These are phyloP conservation scores for Hippocampus guttulatus DNA, from an alignment of 2,113 vertebrate genomes.

Conservation along the genomic window DNA sequence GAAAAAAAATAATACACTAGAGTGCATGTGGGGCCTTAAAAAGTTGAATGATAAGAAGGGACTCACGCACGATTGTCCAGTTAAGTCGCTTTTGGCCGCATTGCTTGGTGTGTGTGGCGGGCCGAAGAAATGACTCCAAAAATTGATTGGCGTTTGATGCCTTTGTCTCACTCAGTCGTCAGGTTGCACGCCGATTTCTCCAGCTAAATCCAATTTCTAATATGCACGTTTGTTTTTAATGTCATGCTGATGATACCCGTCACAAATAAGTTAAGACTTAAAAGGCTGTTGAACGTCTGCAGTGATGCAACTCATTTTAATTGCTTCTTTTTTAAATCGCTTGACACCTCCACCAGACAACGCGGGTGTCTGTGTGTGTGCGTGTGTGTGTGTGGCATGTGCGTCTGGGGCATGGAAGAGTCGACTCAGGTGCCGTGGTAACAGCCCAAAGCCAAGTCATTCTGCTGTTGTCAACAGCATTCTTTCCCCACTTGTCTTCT, in stretches of 20 bases:
- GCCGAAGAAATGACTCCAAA: neutral
- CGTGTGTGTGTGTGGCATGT: slow-evolving; percentile 6
- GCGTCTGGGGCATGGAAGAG: slow-evolving; percentile 25
- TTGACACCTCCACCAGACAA: slow-evolving; percentile 30
- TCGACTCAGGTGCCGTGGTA: slow-evolving; percentile 41
- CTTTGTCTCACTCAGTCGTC: neutral
- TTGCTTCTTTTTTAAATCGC: slow-evolving; percentile 35
- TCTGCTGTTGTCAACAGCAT: slow-evolving; percentile 24
- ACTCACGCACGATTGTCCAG: no score
- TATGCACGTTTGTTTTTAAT: neutral
- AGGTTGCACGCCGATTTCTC: neutral
- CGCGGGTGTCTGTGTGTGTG: neutral
- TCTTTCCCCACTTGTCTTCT: neutral
- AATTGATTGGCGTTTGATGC: neutral
- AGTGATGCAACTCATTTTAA: slow-evolving; percentile 31
- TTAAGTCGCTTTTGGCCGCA: no score
- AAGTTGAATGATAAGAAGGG: no score
- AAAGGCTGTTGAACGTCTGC: neutral
- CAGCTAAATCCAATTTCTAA: neutral
- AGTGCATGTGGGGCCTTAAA: no score
- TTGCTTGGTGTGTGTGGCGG: no score
- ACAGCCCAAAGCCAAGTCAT: slow-evolving; percentile 44
- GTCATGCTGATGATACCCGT: neutral
- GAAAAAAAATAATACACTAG: no score
- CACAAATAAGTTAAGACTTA: neutral